Evolutionary conservation across 2,113 vertebrate genomes (phyloP), one percentile per base, ranked within the genome.

Genomic region (Barnardius zonarius): DNA sequence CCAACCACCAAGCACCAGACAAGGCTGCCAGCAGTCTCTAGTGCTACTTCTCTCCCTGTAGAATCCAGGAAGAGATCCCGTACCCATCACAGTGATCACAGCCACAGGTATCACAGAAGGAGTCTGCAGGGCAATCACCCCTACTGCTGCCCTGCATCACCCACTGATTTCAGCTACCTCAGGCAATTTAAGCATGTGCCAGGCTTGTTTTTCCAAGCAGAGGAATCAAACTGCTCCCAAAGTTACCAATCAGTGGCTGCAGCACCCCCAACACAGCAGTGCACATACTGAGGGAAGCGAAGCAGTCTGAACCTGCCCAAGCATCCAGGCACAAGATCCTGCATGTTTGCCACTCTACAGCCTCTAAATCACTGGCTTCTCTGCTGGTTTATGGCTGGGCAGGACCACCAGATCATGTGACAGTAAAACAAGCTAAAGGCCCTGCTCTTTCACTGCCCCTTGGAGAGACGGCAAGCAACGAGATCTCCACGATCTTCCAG

Each of bases 161-260:
- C 13, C 4, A 0, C 46, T 5, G 18, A 39, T 67, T 37, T 17
- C 76, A n/a, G 9, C 39, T 2, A 0, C n/a, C 24, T 4, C 0
- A 1, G 41, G 52, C 5, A 17, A 3, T 0, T 16, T 1, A 13
- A 19, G 30, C 54, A 4, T 4, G 2, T 27, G 27, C 4, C 54
- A 55, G 44, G 10, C 52, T n/a, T 3, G 1, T 7, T 33, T 35
- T 52, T 12, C 68, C 82, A 25, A 3, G 10, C 37, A 39, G 8
- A 35, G 62, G 54, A 67, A 24, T 8, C 37, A n/a, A 39, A 13
- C 13, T 8, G 35, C 59, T 76, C 59, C 35, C 2, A 0, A 30
- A 28, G 69, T 12, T 15, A 37, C 6, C 35, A 3, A 16, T 16
- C 23, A 19, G 46, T 1, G 28, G 62, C 59, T 7, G 7, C 68